A percentile compares a stretch with the other conserved stretches of the same genome.
Evolutionary conservation across 2,888 invertebrate genomes (phyloP).

Genomic region (Dynastes tityus): DNA sequence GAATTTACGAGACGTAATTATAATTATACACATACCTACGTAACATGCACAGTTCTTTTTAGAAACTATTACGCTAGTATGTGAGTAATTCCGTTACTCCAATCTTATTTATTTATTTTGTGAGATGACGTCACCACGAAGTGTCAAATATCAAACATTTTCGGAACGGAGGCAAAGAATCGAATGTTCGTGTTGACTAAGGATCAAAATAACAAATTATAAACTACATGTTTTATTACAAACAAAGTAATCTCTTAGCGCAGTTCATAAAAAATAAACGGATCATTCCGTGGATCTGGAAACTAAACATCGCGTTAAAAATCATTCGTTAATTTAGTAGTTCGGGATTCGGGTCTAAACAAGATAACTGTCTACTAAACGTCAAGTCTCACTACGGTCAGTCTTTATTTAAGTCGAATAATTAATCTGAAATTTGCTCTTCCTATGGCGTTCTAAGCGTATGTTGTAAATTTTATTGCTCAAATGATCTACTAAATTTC

Average conservation of each 20-base stretch:
- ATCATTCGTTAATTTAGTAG: slow-evolving; percentile 47
- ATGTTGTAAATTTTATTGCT: slow-evolving; percentile 51
- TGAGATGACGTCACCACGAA: slow-evolving; percentile 34
- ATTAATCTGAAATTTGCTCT: slow-evolving; percentile 50
- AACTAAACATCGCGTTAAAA: slow-evolving; percentile 46
- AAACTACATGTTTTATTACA: slow-evolving; percentile 51
- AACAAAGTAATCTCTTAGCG: slow-evolving; percentile 46
- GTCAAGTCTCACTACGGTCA: slow-evolving; percentile 41
- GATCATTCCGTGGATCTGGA: slow-evolving; percentile 44
- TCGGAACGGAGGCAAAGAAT: slow-evolving; percentile 34
- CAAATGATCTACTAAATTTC: slow-evolving; percentile 50
- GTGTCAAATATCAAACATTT: slow-evolving; percentile 43
- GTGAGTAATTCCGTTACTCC: slow-evolving; percentile 32
- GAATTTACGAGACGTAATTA: background rate
- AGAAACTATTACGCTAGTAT: slow-evolving; percentile 30
- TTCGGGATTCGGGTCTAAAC: slow-evolving; percentile 44
- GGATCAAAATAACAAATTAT: slow-evolving; percentile 49
- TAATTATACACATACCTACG: background rate
- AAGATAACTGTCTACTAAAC: slow-evolving; percentile 47
- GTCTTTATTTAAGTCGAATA: slow-evolving; percentile 50
- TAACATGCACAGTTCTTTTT: slow-evolving; percentile 6
- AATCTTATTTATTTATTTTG: slow-evolving; percentile 36
- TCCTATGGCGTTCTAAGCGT: slow-evolving; percentile 43
- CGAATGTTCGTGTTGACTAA: slow-evolving; percentile 44
- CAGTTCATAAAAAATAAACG: slow-evolving; percentile 52